A percentile compares a stretch with the other conserved stretches of the same genome.
Evolutionary conservation across 2,113 vertebrate species (phyloP).

Genomic region (Hymenochirus boettgeri): DNA sequence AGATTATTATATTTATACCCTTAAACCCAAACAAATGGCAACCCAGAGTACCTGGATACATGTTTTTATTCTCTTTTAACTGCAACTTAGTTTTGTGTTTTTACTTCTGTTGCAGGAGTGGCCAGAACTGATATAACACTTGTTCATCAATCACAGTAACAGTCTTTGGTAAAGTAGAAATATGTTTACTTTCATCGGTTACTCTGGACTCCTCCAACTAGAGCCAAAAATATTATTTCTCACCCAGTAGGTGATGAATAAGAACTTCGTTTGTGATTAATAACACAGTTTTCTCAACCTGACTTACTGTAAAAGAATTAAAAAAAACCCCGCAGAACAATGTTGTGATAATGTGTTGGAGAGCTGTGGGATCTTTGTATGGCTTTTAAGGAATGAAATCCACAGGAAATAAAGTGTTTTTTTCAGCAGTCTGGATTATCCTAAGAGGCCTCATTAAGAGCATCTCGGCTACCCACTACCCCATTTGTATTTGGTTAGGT

Average conservation of each 20-base stretch:
- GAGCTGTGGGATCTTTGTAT: constrained; percentile 64
- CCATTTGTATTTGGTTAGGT: constrained; percentile 44
- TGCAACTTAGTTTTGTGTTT: no score
- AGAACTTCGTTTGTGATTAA: constrained; percentile 80
- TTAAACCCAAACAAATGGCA: no score
- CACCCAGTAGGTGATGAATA: constrained; percentile 82
- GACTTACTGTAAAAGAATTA: constrained; percentile 63
- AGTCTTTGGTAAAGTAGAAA: constrained; percentile 77
- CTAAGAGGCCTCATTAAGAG: constrained; percentile 71
- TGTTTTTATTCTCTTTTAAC: no score
- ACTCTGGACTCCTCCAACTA: constrained; percentile 80
- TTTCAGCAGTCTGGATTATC: constrained; percentile 62
- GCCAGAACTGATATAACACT: constrained; percentile 36
- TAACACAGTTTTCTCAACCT: constrained; percentile 69
- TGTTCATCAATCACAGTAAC: constrained; percentile 86
- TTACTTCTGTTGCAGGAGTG: no score
- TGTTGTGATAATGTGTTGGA: constrained; percentile 79
- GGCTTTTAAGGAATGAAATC: constrained; percentile 62
- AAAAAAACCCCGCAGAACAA: constrained; percentile 70
- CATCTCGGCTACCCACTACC: constrained; percentile 54
- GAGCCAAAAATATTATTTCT: constrained; percentile 88
- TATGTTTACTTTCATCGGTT: constrained; percentile 90
- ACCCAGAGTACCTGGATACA: no score
- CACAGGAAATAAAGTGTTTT: constrained; percentile 67
- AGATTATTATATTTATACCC: no score